Base-by-base conservation (phyloP, 2,113 vertebrate species). In the Prochilodus magdalenae region DNA sequence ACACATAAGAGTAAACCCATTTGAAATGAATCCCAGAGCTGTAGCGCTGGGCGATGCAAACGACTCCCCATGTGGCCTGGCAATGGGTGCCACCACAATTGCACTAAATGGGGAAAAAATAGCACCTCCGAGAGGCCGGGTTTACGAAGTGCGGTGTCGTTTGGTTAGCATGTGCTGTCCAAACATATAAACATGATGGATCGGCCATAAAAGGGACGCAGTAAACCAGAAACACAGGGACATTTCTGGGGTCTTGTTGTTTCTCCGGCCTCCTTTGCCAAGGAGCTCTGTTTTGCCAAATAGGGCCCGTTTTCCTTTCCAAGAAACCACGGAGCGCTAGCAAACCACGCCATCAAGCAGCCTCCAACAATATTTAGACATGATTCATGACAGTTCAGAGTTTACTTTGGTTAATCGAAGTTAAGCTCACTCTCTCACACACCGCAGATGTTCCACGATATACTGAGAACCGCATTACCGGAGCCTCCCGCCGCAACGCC, bases 401-500 rank as follows among this genome's bases (percentile, higher is more conserved):
- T 80, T 55, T n/a, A 55, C 6, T 66, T 22, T 62, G 47, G 69
- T 70, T 80, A 22, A 26, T 12, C 30, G 62, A 55, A 30, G 27
- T 40, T 65, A 79, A 53, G 49, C 49, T 47, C 51, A 33, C 30
- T 44, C 26, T 27, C n/a, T n/a, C 62, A 75, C 18, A 59, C 26
- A 44, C 59, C 55, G 40, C 20, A 30, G 63, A 30, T 47, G 62
- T 29, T 70, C 27, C 65, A 57, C 53, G 66, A 87, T 86, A 47
- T 47, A 62, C 7, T 33, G 30, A 72, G 65, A n/a, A n/a, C n/a
- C n/a, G n/a, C n/a, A n/a, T n/a, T n/a, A n/a, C n/a, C n/a, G 49
- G 16, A 49, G 74, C 44, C 29, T 79, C 30, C 57, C 40, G 29
- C 72, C 81, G n/a, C 26, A 20, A 65, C 69, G 65, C 53, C 75